Evolutionary conservation across 2,113 vertebrate genomes (phyloP).

Genomic region (Anhinga rufa): DNA sequence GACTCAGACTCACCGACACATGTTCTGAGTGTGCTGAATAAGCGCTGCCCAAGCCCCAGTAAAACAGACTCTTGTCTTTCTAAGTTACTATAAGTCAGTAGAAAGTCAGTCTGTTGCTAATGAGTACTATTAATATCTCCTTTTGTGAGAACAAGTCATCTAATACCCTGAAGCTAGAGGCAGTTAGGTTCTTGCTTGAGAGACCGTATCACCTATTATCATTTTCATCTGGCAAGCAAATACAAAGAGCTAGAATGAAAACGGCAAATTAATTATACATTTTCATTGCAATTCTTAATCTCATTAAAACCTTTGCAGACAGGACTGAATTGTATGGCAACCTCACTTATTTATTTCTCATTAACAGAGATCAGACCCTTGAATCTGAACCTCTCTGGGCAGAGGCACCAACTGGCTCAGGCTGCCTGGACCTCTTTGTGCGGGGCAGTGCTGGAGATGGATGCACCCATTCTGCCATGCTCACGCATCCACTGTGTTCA

Average conservation of each 20-base stretch:
- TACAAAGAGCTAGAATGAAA: constrained; percentile 5
- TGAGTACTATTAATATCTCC: constrained; percentile 24
- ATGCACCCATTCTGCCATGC: accelerated
- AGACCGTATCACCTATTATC: constrained; percentile 15
- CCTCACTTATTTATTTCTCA: neutral
- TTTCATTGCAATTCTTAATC: neutral
- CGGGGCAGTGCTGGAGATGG: accelerated
- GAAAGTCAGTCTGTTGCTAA: neutral
- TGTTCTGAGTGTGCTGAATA: neutral
- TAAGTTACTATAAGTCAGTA: neutral
- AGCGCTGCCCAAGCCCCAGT: neutral
- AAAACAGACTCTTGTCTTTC: neutral
- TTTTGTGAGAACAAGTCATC: constrained; percentile 32
- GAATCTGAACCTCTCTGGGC: neutral
- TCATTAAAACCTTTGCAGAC: neutral
- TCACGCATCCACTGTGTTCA: accelerated
- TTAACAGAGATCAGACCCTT: neutral
- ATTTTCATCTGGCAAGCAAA: constrained; percentile 37
- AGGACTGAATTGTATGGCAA: neutral
- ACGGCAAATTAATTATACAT: neutral
- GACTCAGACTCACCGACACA: neutral
- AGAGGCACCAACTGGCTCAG: neutral
- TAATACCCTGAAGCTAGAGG: constrained; percentile 11
- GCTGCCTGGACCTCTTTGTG: neutral
- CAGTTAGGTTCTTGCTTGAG: constrained; percentile 12